Percentiles rank a stretch among this genome's conserved stretches.
Evolutionary conservation across 2,113 vertebrate genomes (phyloP).

Genomic region (Brienomyrus longianalis): DNA sequence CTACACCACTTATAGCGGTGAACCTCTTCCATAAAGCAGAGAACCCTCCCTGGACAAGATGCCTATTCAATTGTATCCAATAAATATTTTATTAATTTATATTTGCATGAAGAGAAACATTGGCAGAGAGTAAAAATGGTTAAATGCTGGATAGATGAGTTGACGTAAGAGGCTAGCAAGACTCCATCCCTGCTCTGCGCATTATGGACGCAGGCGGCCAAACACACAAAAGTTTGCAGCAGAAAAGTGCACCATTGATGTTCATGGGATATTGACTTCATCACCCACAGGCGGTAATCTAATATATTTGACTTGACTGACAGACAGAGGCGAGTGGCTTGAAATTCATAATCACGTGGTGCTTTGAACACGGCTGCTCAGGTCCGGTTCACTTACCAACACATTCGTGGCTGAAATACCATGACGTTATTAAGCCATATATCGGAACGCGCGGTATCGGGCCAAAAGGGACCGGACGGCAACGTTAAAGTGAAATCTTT

Average conservation of each 20-base stretch:
- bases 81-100: constrained; percentile 1
- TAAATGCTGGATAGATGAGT: neutral
- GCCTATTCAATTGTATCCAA: neutral
- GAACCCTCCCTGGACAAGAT: neutral
- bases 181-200: neutral
- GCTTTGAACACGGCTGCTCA: constrained; percentile 35
- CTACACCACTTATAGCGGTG: neutral
- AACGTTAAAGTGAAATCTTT: neutral
- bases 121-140: neutral
- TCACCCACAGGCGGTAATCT: constrained; percentile 44
- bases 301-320: constrained; percentile 49
- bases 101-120: neutral
- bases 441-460: neutral
- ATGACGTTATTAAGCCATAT: constrained; percentile 14
- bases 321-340: constrained; percentile 32
- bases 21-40: neutral
- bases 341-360: constrained; percentile 38
- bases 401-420: constrained; percentile 36
- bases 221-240: neutral
- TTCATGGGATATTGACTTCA: constrained; percentile 32
- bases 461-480: neutral
- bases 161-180: neutral
- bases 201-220: neutral
- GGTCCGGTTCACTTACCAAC: constrained; percentile 39
- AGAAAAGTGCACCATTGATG: constrained; percentile 11